Evolutionary conservation across 2,113 vertebrate genomes (phyloP).

Genomic region (Oreochromis spilurus): DNA sequence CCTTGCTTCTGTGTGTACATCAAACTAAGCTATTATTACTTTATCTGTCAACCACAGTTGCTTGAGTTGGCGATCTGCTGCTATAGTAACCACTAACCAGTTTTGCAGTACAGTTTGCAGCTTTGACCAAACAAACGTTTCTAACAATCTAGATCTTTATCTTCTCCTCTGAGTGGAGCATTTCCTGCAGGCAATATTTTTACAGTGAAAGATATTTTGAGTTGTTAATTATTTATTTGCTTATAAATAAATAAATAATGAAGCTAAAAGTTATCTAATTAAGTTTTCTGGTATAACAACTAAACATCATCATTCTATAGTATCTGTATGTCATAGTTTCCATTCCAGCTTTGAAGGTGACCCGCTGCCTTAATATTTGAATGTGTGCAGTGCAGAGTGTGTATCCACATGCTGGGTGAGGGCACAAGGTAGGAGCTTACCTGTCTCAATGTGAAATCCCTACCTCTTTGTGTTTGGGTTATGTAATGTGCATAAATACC

Average conservation of each 20-base stretch:
- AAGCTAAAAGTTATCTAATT: background rate
- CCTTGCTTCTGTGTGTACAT: background rate
- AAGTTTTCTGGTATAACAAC: too few species aligned
- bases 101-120: background rate
- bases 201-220: background rate
- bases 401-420: background rate
- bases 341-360: background rate
- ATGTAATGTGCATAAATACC: background rate
- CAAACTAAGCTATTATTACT: background rate
- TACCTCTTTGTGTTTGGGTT: background rate
- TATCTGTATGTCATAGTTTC: background rate
- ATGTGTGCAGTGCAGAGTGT: background rate
- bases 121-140: background rate
- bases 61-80: background rate
- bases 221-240: background rate
- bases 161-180: background rate
- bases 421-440: background rate
- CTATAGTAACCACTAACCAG: background rate
- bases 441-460: background rate
- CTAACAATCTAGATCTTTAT: background rate
- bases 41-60: background rate
- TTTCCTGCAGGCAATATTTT: accelerated
- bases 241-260: background rate
- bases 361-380: background rate
- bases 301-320: background rate